Percentiles rank a stretch among this genome's conserved stretches.
Conservation (phyloP, 2,888 invertebrate genomes). For the Conchocele bisecta region DNA sequence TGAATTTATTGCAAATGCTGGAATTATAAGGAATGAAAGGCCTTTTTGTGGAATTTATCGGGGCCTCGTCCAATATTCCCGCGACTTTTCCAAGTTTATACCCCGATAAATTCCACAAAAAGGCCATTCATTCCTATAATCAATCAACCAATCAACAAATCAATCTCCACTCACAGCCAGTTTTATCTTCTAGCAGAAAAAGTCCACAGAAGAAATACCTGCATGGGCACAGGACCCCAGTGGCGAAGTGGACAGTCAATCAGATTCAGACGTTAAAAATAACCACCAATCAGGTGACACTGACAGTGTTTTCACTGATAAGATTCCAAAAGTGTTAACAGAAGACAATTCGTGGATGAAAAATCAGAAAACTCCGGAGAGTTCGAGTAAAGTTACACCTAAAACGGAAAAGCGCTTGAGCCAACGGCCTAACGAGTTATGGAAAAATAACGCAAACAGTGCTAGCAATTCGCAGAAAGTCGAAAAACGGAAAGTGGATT, state of each 20-base stretch:
- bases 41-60: too few species aligned
- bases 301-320: constrained; percentile 56
- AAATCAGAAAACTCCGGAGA: constrained; percentile 17
- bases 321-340: constrained; percentile 47
- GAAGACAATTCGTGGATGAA: constrained; percentile 54
- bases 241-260: constrained; percentile 59
- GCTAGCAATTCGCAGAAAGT: constrained; percentile 46
- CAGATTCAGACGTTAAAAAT: constrained; percentile 59
- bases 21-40: too few species aligned
- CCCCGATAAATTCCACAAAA: too few species aligned
- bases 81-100: too few species aligned
- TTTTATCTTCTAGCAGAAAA: constrained; percentile 37
- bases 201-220: constrained; percentile 51
- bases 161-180: too few species aligned
- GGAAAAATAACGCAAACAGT: constrained; percentile 46
- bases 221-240: constrained; percentile 68
- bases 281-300: constrained; percentile 60
- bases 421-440: constrained; percentile 36
- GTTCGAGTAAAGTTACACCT: constrained; percentile 17
- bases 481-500: constrained; percentile 41
- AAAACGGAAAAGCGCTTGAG: too few species aligned
- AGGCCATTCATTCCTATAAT: too few species aligned
- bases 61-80: too few species aligned
- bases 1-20: too few species aligned
- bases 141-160: too few species aligned